Evolutionary conservation across 2,113 vertebrate species (phyloP).

Genomic region (human (Homo sapiens)): GRCh38 chr12:108094001-108094500

Average conservation of each 20-base stretch:
- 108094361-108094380: too few relatives aligned
- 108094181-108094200: background rate
- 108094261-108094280: background rate
- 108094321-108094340: background rate
- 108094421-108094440: background rate
- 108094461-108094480: background rate
- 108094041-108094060: background rate
- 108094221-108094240: background rate
- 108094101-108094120: background rate
- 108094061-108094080: background rate
- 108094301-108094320: too few relatives aligned
- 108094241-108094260: rapidly evolving
- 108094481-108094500: rapidly evolving
- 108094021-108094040: background rate
- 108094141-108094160: background rate
- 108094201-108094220: background rate
- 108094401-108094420: background rate
- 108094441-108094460: background rate
- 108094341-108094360: background rate
- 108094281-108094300: background rate
- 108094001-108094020: background rate
- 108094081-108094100: background rate
- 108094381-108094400: background rate
- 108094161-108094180: background rate
- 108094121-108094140: background rate